phyloP scores from a whole-genome alignment of 1,140 invertebrate species.

The Pentalonia nigronervosa region DNA sequence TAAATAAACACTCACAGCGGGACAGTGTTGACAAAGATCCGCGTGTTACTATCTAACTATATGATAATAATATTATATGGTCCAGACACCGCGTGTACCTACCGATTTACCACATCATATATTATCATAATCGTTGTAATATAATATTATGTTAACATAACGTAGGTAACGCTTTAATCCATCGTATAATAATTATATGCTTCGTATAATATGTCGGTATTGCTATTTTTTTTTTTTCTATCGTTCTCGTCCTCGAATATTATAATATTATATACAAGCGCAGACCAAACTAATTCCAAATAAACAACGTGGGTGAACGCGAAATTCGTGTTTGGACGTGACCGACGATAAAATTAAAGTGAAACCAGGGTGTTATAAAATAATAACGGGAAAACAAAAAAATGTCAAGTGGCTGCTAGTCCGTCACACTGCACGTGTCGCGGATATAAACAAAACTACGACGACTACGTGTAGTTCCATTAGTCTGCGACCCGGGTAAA shows the following conservation, averaged over 20 bases:
- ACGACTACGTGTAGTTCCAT: not conserved
- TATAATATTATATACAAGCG: not conserved
- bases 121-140: not conserved
- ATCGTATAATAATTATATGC: not conserved
- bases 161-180: not conserved
- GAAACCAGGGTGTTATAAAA: not conserved
- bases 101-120: not conserved
- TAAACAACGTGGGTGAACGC: not conserved
- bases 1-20: not conserved
- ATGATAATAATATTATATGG: not conserved
- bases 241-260: not conserved
- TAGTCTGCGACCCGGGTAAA: not conserved
- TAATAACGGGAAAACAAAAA: not conserved
- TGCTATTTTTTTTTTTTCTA: not conserved
- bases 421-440: not conserved
- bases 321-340: not conserved
- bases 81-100: not conserved
- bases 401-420: constrained; percentile 3
- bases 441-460: not conserved
- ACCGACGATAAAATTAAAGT: not conserved
- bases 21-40: not conserved
- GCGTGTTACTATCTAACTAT: not conserved
- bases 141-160: not conserved
- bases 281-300: not conserved
- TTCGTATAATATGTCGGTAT: not conserved